Evolutionary conservation across 2,888 invertebrate species (phyloP), one percentile per base, ranked within the genome.

Genomic region (Brachypalpus laphriformis): DNA sequence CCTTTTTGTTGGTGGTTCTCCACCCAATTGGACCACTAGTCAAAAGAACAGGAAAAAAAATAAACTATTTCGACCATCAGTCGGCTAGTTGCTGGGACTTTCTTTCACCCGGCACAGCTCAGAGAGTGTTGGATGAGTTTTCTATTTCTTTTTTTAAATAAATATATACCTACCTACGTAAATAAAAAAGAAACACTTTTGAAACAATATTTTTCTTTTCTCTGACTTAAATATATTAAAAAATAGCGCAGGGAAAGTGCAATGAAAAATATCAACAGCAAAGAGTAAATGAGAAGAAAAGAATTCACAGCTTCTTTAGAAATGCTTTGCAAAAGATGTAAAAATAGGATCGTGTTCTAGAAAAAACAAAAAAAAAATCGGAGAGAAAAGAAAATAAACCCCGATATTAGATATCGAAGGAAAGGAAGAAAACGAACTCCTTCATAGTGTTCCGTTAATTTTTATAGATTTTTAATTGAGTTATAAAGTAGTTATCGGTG

Each of bases 391-490:
- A 16, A 14, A 61, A 47, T 34, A 42, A 25, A 49, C n/a, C 18
- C 14, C 8, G 22, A 20, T n/a, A n/a, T n/a, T n/a, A 25, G 25
- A 25, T 5, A 25, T 25, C 25, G 34, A 34, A 9, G 34, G 9
- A 7, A 31, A 9, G 40, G 28, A 49, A 18, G 11, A 28, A 47
- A n/a, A 3, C 11, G 28, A 40, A n/a, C 9, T 16, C 6, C 22
- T 16, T 31, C 34, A 14, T 16, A 9, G 37, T 22, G 6, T 31
- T 45, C 16, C n/a, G 37, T 76, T 66, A 16, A 42, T 76, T 76
- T 25, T 82, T 65, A 82, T 78, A 72, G 72, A 61, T 82, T 77
- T 82, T 82, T 78, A 78, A 78, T 78, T 78, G 78, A 78, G 78
- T 78, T 82, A 68, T 40, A 78, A 71, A 68, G 78, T 68, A 82